Evolutionary conservation across 2,797 vertebrate genomes (phyloP).

Genomic region (Ataeniobius toweri): DNA sequence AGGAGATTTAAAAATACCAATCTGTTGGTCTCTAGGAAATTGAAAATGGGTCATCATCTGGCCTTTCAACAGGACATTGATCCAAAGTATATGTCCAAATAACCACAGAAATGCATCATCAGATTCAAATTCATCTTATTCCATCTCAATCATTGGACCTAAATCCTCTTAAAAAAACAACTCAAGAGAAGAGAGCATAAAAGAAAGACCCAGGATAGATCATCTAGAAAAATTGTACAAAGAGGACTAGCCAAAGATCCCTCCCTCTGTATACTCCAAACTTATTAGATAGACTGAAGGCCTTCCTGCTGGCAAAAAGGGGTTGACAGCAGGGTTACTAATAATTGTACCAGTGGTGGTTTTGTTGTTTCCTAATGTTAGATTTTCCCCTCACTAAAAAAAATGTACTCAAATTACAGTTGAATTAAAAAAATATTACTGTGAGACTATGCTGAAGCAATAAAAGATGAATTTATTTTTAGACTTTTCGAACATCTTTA

Average conservation of each 20-base stretch:
- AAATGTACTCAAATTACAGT: not conserved
- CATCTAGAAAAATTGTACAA: not conserved
- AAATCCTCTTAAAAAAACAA: too few species aligned
- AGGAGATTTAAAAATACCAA: not conserved
- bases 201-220: not conserved
- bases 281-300: not conserved
- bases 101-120: too few species aligned
- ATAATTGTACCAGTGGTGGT: too few species aligned
- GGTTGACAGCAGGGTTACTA: not conserved
- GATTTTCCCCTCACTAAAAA: not conserved
- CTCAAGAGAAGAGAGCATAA: too few species aligned
- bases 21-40: not conserved
- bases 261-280: not conserved
- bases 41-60: not conserved
- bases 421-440: too few species aligned
- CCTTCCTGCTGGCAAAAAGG: too few species aligned
- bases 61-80: too few species aligned
- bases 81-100: too few species aligned
- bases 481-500: not conserved
- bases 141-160: too few species aligned
- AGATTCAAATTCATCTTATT: too few species aligned
- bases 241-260: not conserved
- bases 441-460: not conserved
- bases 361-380: not conserved
- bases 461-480: not conserved